A percentile compares a stretch with the other conserved stretches of the same genome.
These are phyloP conservation scores for Rhegmatorhina hoffmannsi DNA, from an alignment of 2,113 vertebrate species.

Conservation along the genomic window DNA sequence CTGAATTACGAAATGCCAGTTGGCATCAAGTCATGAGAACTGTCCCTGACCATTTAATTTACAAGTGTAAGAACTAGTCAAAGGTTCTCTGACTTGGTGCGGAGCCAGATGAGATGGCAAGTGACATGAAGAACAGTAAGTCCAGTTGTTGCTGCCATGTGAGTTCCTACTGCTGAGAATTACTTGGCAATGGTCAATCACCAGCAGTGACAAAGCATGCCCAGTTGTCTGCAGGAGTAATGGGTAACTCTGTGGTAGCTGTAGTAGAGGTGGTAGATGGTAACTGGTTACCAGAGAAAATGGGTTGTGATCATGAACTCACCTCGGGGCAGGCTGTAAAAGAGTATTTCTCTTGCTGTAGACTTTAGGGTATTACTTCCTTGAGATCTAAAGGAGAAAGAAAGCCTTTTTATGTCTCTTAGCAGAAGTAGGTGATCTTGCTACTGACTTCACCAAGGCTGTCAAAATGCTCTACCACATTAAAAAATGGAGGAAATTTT, in stretches of 20 bases:
- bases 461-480: fast-evolving
- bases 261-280: background rate
- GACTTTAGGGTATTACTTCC: background rate
- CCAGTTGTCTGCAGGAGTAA: background rate
- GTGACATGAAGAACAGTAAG: background rate
- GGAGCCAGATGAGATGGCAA: background rate
- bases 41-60: background rate
- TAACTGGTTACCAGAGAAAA: background rate
- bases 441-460: background rate
- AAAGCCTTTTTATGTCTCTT: background rate
- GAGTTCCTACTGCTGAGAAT: background rate
- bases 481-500: background rate
- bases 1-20: background rate
- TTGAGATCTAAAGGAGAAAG: background rate
- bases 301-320: background rate
- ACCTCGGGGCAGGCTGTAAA: background rate
- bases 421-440: background rate
- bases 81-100: background rate
- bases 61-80: background rate
- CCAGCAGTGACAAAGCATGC: background rate
- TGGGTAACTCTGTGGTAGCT: background rate
- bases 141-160: background rate
- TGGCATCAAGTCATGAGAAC: background rate
- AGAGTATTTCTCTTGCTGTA: background rate
- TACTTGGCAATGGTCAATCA: background rate